Evolutionary conservation across 1,140 invertebrate species (phyloP).

Genomic region (Plutomurus gul): DNA sequence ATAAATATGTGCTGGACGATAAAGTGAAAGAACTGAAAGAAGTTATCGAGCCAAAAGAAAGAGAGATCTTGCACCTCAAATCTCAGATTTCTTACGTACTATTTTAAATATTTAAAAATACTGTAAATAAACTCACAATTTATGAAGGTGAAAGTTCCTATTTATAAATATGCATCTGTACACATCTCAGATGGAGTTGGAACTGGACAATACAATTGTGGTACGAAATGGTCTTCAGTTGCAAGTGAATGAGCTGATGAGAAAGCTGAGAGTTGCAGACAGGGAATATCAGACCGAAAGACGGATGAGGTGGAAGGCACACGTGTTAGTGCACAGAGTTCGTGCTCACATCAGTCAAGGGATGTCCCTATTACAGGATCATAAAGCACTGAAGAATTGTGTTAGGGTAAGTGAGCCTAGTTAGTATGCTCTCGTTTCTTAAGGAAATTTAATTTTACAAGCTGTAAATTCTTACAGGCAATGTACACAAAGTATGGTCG

Average conservation of each 20-base stretch:
- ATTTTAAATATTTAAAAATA: background rate
- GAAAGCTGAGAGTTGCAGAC: constrained; percentile 73
- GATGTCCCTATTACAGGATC: constrained; percentile 75
- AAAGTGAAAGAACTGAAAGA: constrained; percentile 84
- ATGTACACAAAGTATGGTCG: constrained; percentile 77
- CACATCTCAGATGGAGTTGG: constrained; percentile 63
- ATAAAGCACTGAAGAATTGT: constrained; percentile 74
- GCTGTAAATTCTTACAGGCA: constrained; percentile 56
- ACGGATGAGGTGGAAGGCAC: constrained; percentile 66
- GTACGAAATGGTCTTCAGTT: constrained; percentile 69
- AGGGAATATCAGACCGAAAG: constrained; percentile 71
- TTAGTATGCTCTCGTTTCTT: background rate
- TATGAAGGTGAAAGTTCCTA: background rate
- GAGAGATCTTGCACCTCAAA: constrained; percentile 76
- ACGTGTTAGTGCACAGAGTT: constrained; percentile 72
- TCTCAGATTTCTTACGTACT: constrained; percentile 72
- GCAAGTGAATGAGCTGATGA: constrained; percentile 71
- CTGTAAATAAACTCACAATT: background rate
- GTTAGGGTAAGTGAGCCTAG: constrained; percentile 66
- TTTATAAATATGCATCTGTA: background rate
- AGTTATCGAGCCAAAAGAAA: constrained; percentile 81
- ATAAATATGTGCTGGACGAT: constrained; percentile 83
- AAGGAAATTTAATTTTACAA: background rate
- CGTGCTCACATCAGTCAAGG: constrained; percentile 77
- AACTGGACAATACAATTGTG: constrained; percentile 72